These are phyloP conservation scores for Hemicrepidius hirtus DNA, from an alignment of 2,888 invertebrate species.

Conservation along the genomic window DNA sequence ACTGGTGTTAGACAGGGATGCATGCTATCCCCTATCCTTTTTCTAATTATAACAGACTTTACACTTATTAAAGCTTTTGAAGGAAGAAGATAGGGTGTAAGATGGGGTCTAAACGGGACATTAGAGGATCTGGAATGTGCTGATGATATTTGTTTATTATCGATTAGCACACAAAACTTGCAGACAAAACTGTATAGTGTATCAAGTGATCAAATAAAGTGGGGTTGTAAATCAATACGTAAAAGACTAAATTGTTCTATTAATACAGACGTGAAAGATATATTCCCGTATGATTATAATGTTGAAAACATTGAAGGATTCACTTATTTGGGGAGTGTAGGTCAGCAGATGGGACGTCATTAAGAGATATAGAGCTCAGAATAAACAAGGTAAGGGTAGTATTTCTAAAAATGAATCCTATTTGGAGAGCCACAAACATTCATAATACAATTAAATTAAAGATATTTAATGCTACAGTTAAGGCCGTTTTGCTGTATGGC, in stretches of 20 bases:
- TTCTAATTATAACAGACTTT: not conserved
- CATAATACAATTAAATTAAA: not conserved
- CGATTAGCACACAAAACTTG: no score
- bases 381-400: not conserved
- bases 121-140: no score
- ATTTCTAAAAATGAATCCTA: not conserved
- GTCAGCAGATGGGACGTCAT: not conserved
- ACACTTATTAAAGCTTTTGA: not conserved
- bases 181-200: no score
- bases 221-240: not conserved
- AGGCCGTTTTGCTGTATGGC: not conserved
- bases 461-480: constrained; percentile 2
- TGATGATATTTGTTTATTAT: no score
- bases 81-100: not conserved
- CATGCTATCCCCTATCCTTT: not conserved
- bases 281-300: not conserved
- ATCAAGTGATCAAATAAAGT: no score
- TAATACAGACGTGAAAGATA: constrained; percentile 2
- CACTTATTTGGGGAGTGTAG: not conserved
- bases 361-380: not conserved
- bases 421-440: not conserved
- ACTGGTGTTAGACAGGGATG: not conserved
- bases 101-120: no score
- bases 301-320: constrained; percentile 7
- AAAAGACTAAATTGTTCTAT: not conserved